phyloP scores from a whole-genome alignment of 64 coral and sea anemone species.

The Montipora sp. region DNA sequence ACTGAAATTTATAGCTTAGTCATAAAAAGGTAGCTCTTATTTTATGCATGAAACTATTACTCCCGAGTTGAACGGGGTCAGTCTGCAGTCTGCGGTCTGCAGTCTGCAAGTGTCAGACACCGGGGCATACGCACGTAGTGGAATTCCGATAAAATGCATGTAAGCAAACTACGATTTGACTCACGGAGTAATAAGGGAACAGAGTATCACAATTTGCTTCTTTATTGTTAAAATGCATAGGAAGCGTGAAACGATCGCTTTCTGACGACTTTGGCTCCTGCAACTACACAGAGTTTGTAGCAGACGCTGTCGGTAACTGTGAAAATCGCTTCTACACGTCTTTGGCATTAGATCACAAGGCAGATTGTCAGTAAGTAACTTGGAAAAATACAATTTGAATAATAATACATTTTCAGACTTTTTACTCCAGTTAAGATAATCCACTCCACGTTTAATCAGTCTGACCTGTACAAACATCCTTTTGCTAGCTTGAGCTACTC shows the following conservation, averaged over 20 bases:
- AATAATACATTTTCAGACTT: no score
- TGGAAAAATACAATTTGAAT: not conserved
- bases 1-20: no score
- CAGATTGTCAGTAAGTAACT: slow-evolving; percentile 17
- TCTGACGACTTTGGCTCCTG: not conserved
- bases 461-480: not conserved
- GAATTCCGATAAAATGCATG: no score
- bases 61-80: no score
- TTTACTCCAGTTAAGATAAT: no score
- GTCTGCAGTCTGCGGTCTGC: no score
- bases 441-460: not conserved
- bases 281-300: slow-evolving; percentile 17
- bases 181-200: no score
- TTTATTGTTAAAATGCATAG: not conserved
- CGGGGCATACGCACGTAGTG: no score
- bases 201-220: not conserved
- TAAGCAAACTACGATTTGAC: no score
- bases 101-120: no score
- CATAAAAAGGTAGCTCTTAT: no score
- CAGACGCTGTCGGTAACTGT: not conserved
- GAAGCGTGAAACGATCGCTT: not conserved
- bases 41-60: no score
- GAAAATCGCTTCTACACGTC: slow-evolving; percentile 15
- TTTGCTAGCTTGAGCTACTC: not conserved
- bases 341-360: not conserved